Conservation (phyloP, 1,140 invertebrate species). For the Melitaea cinxia region DNA sequence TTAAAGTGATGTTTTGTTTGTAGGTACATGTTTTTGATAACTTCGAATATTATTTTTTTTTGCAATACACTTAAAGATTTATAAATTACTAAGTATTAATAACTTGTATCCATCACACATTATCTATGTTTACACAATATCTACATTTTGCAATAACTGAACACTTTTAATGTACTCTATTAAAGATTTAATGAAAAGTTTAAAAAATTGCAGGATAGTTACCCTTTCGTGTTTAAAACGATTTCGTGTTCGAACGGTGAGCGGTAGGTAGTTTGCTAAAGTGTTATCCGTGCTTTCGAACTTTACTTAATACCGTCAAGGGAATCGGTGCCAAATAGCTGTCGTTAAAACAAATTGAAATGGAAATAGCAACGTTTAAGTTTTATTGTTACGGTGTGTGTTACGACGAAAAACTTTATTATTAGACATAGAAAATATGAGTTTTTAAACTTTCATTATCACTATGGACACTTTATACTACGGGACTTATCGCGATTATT, state of each 20-base stretch:
- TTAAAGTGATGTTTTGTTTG: too few species aligned
- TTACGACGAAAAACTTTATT: not conserved
- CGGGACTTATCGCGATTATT: too few species aligned
- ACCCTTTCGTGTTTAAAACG: slow-evolving; percentile 46
- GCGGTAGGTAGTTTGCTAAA: slow-evolving; percentile 40
- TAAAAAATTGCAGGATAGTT: slow-evolving; percentile 27
- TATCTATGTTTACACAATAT: too few species aligned
- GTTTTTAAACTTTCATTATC: too few species aligned
- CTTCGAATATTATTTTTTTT: too few species aligned
- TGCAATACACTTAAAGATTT: too few species aligned
- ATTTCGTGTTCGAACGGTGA: slow-evolving; percentile 40
- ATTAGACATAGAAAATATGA: too few species aligned
- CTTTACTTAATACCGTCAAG: slow-evolving; percentile 32
- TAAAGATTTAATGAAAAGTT: not conserved
- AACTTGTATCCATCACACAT: too few species aligned
- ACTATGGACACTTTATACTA: too few species aligned
- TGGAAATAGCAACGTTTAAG: slow-evolving; percentile 5
- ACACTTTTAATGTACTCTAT: not conserved
- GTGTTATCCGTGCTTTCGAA: slow-evolving; percentile 47
- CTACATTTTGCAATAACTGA: too few species aligned
- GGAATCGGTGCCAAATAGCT: slow-evolving; percentile 26
- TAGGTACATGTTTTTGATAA: too few species aligned
- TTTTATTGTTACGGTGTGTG: slow-evolving; percentile 5
- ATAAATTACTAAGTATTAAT: too few species aligned
- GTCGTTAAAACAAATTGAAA: slow-evolving; percentile 21